Conservation (phyloP, 2,797 vertebrate genomes). For the Channa striata region DNA sequence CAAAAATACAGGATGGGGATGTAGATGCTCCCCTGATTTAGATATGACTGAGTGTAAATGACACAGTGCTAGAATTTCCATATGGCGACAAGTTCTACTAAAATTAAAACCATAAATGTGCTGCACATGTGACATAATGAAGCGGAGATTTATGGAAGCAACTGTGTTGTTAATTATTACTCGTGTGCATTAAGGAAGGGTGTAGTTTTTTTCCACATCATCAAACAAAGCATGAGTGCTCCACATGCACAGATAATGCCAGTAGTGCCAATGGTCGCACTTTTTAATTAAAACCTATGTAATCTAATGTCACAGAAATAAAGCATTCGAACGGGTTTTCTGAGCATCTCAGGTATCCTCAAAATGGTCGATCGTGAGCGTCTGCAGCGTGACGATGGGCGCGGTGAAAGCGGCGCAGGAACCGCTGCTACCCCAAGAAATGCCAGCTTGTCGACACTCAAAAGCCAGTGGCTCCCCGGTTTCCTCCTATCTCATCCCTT, state of each 20-base stretch:
- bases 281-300: conserved; percentile 50
- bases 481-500: conserved; percentile 74
- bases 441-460: conserved; percentile 72
- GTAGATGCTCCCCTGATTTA: neutral
- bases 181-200: conserved; percentile 43
- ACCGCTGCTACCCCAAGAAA: conserved; percentile 78
- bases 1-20: too few species aligned
- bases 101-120: conserved; percentile 10
- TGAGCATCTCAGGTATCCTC: conserved; percentile 31
- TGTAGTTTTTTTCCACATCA: conserved; percentile 40
- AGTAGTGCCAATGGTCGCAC: conserved; percentile 44
- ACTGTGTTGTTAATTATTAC: conserved; percentile 65
- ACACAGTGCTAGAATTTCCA: neutral
- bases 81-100: neutral
- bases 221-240: conserved; percentile 54
- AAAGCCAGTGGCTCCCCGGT: conserved; percentile 60
- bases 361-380: conserved; percentile 59
- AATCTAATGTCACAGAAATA: conserved; percentile 42
- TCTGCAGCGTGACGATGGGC: conserved; percentile 55
- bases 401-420: conserved; percentile 42
- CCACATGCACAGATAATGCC: conserved; percentile 43
- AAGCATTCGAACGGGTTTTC: conserved; percentile 30
- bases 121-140: conserved; percentile 37
- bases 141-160: conserved; percentile 61
- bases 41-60: neutral